A percentile compares a stretch with the other conserved stretches of the same genome.
These are phyloP conservation scores for Acronicta alni DNA, from an alignment of 2,888 invertebrate species.

Conservation along the genomic window DNA sequence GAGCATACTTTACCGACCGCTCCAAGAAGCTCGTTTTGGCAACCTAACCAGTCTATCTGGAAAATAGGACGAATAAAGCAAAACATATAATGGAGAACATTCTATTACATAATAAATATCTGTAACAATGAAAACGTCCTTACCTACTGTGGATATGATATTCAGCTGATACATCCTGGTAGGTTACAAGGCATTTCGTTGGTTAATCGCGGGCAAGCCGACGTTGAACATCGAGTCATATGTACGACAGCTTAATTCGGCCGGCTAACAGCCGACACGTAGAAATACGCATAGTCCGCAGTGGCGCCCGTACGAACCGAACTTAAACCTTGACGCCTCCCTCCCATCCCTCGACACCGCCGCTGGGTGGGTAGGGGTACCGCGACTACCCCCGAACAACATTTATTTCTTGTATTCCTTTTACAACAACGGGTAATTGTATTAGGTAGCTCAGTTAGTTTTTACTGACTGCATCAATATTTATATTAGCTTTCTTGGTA, in stretches of 20 bases:
- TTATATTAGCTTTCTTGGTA: slow-evolving; percentile 37
- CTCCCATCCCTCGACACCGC: slow-evolving; percentile 46
- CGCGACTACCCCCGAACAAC: slow-evolving; percentile 59
- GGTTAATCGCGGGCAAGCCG: slow-evolving; percentile 30
- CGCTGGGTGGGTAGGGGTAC: slow-evolving; percentile 5
- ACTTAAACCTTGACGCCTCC: slow-evolving; percentile 71
- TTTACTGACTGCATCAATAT: slow-evolving; percentile 50
- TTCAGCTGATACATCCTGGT: slow-evolving; percentile 26
- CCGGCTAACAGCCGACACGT: slow-evolving; percentile 66
- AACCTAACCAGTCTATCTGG: not conserved
- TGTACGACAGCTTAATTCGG: slow-evolving; percentile 57
- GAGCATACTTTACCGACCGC: not conserved
- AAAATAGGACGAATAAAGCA: not conserved
- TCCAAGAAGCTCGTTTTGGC: too few species aligned
- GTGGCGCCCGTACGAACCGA: slow-evolving; percentile 73
- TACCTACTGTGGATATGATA: slow-evolving; percentile 5
- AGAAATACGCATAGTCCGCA: slow-evolving; percentile 84
- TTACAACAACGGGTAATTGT: slow-evolving; percentile 65
- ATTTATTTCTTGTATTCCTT: slow-evolving; percentile 72
- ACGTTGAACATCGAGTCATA: slow-evolving; percentile 26
- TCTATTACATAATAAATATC: not conserved
- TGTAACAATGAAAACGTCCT: not conserved
- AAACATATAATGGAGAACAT: not conserved
- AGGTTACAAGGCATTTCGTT: slow-evolving; percentile 41
- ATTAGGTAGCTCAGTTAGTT: slow-evolving; percentile 56